Conservation (phyloP, 1,140 invertebrate genomes). For the Drosophila ironensis region DNA sequence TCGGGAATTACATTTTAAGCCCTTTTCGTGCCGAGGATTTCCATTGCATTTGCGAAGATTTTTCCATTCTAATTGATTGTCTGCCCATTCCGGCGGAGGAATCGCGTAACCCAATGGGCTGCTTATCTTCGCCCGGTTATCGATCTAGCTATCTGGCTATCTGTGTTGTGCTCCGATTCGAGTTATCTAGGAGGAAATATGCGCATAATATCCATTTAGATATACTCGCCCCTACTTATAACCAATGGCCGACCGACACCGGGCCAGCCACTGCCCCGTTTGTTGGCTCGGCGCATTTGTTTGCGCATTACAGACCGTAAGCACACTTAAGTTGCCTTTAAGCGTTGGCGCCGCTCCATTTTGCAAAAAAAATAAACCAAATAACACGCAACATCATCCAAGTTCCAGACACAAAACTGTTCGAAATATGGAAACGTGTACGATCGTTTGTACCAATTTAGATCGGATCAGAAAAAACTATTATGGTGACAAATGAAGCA, state of each 20-base stretch:
- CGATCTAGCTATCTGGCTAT: conserved; percentile 58
- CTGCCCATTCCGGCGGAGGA: conserved; percentile 47
- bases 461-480: not conserved
- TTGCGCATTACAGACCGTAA: conserved; percentile 73
- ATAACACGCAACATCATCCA: not conserved
- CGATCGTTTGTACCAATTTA: too few relatives aligned
- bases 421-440: conserved; percentile 21
- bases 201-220: conserved; percentile 75
- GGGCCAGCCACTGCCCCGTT: conserved; percentile 24
- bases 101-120: conserved; percentile 16
- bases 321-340: conserved; percentile 71
- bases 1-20: conserved; percentile 77
- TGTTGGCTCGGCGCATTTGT: conserved; percentile 60
- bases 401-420: conserved; percentile 9
- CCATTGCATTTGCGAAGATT: conserved; percentile 72
- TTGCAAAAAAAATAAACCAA: conserved; percentile 56
- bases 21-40: conserved; percentile 69
- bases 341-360: conserved; percentile 76
- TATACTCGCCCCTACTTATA: too few relatives aligned
- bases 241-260: conserved; percentile 47
- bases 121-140: conserved; percentile 60
- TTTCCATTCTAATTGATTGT: conserved; percentile 79
- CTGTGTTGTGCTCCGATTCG: conserved; percentile 55
- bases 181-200: conserved; percentile 58
- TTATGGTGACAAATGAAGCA: too few relatives aligned